Evolutionary conservation across 1,140 invertebrate species (phyloP), one percentile per base, ranked within the genome.

Genomic region (Zeugodacus cucurbitae): DNA sequence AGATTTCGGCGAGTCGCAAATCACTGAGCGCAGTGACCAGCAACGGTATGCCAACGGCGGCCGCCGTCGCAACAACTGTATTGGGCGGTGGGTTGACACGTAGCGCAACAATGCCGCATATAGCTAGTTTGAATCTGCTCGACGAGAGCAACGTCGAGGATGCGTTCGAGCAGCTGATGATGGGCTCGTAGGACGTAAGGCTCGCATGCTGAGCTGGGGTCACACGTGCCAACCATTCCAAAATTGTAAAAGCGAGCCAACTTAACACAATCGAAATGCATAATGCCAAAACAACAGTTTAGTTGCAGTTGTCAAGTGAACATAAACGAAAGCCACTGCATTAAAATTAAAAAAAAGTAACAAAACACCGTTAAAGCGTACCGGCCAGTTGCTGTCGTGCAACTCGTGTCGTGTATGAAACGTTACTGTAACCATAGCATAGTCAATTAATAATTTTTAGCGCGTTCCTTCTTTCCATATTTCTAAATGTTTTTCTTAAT

Each of bases 91-190:
- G 90, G 1, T 91, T 97, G 88, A 95, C 95, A 54, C 95, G 96
- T 88, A 97, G 96, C 93, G 95, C 95, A 89, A 97, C 96, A n/a
- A 95, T 97, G 95, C 96, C 96, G 17, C 95, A 96, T 70, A 95
- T 95, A 90, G 95, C 95, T 44, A 95, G 96, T 90, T 94, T 95
- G 89, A 94, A 95, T 91, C 91, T 96, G 90, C 93, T 96, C 89
- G 96, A 96, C 90, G 96, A 95, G 91, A 95, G 94, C 90, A 96
- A 97, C 91, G 95, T 96, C 87, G 96, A 97, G 90, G 95, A 96
- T 93, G 96, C 96, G 67, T 97, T 97, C 93, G 96, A 97, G 90
- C 95, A 96, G 93, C 94, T 97, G 88, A 96, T 97, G 94, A 94
- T 94, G 93, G 94, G 91, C 88, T 92, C 94, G 17, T 93, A 93